Evolutionary conservation across 2,113 vertebrate genomes (phyloP), one percentile per base, ranked within the genome.

Genomic region (Siniperca chuatsi): DNA sequence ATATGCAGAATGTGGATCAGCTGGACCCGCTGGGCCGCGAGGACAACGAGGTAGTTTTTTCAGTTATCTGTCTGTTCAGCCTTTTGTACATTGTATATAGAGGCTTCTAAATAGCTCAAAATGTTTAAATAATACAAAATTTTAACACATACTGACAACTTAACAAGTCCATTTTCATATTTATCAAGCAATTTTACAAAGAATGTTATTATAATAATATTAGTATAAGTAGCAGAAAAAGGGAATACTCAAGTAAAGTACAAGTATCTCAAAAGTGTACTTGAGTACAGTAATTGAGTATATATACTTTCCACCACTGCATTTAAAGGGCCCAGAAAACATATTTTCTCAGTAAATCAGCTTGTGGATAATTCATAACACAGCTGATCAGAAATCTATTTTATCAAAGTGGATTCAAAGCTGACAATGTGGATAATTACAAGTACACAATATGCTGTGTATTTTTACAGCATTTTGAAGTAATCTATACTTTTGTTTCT

Each of bases 401-500:
- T 37, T 37, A 37, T 37, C 35, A 37, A 37, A 37, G 35, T 37
- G 35, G 35, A 37, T 37, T 37, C 35, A 37, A 37, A 37, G 35
- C 35, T 37, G 23, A 46, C 3, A 46, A 69, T 79, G 18, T 69
- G 12, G 11, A 57, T 25, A 29, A 4, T 21, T 52, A 42, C 6
- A 60, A 29, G 35, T 33, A 16, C 25, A 8, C 18, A 20, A 48
- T 46, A 40, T 25, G 11, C 23, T 42, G 23, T 21, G 7, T 0
- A 2, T 37, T 50, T 58, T 76, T 21, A 42, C 1, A 70, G 1
- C 0, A 44, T 61, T 46, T 64, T 52, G 0, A 57, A 58, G 15
- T 62, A 8, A 75, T 64, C 42, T n/a, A 15, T 48, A 35, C 40
- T 71, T 79, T 20, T 77, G 16, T 79, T 75, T 75, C 33, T 87